phyloP scores from a whole-genome alignment of 2,113 vertebrate genomes.

The Anser cygnoides region DNA sequence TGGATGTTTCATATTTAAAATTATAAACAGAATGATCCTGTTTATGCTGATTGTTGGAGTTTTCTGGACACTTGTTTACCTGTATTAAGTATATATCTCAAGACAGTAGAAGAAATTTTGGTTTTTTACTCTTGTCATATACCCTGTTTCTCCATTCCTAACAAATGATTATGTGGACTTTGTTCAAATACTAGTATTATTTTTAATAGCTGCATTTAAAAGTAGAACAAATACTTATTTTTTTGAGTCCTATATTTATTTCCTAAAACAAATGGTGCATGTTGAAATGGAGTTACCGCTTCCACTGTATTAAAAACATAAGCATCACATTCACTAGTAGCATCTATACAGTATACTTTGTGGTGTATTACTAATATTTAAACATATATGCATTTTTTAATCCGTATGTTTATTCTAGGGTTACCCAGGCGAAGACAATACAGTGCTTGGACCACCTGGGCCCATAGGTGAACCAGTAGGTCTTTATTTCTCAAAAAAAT shows the following conservation, averaged over 20 bases:
- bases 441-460: conserved; percentile 87
- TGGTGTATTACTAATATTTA: neutral
- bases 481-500: conserved; percentile 86
- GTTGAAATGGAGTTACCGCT: neutral
- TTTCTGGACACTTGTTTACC: neutral
- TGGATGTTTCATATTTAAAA: neutral
- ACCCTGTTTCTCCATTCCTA: neutral
- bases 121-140: neutral
- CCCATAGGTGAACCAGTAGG: conserved; percentile 99
- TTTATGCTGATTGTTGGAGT: neutral
- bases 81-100: neutral
- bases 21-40: neutral
- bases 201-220: neutral
- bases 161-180: neutral
- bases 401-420: conserved; percentile 78
- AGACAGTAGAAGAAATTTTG: neutral
- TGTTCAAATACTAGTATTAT: neutral
- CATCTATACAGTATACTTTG: neutral
- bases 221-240: neutral
- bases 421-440: conserved; percentile 91
- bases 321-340: neutral
- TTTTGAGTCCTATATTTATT: neutral
- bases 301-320: neutral
- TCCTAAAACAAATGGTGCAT: neutral
- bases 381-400: neutral